These are phyloP conservation scores for Trichoplusia ni DNA, from an alignment of 1,140 invertebrate species.

Conservation along the genomic window DNA sequence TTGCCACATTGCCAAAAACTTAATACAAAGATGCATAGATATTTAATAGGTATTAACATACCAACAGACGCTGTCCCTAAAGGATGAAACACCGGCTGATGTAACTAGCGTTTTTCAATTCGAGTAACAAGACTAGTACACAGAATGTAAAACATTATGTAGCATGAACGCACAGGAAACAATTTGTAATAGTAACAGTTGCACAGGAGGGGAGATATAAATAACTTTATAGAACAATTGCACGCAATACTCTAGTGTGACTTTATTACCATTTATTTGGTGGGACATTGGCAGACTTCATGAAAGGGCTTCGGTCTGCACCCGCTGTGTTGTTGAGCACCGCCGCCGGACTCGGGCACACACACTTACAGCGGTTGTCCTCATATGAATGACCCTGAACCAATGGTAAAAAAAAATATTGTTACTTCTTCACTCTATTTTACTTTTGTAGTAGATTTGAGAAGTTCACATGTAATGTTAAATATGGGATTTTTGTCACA, in stretches of 20 bases:
- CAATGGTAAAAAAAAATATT: not conserved
- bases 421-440: not conserved
- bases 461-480: not conserved
- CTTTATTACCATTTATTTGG: conserved; percentile 88
- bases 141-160: too few relatives aligned
- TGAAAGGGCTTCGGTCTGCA: conserved; percentile 85
- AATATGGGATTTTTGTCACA: too few relatives aligned
- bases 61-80: too few relatives aligned
- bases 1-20: too few relatives aligned
- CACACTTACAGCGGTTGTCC: conserved; percentile 94
- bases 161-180: too few relatives aligned
- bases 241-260: not conserved
- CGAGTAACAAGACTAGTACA: too few relatives aligned
- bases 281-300: conserved; percentile 86
- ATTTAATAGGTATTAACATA: too few relatives aligned
- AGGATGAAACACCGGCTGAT: too few relatives aligned
- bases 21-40: too few relatives aligned
- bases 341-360: conserved; percentile 89
- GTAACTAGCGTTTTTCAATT: too few relatives aligned
- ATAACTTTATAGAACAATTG: not conserved
- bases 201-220: not conserved
- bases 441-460: too few relatives aligned
- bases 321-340: conserved; percentile 86
- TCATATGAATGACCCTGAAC: conserved; percentile 82
- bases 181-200: not conserved